phyloP scores from a whole-genome alignment of 2,888 invertebrate species.

The Meteorus colon region DNA sequence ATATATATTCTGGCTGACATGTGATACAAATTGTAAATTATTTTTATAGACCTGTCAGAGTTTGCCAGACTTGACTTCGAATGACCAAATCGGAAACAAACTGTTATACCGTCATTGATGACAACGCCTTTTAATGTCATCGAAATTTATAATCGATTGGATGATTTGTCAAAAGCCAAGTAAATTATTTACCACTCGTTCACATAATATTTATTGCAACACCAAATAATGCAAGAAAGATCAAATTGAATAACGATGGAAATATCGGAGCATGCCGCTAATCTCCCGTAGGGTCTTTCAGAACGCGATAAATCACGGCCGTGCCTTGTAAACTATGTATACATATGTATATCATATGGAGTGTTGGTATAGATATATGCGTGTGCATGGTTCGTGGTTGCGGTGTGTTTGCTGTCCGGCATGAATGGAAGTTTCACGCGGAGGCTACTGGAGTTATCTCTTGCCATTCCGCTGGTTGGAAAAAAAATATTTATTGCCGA shows the following conservation, averaged over 20 bases:
- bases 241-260: slow-evolving; percentile 47
- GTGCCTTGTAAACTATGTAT: slow-evolving; percentile 58
- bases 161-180: slow-evolving; percentile 31
- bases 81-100: slow-evolving; percentile 8
- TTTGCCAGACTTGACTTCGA: not conserved
- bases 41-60: slow-evolving; percentile 1
- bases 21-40: slow-evolving; percentile 1
- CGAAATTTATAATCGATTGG: not conserved
- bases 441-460: slow-evolving; percentile 38
- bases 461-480: slow-evolving; percentile 44
- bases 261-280: slow-evolving; percentile 47
- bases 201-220: not conserved
- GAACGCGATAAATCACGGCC: slow-evolving; percentile 68
- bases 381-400: slow-evolving; percentile 31
- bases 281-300: slow-evolving; percentile 56
- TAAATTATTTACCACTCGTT: slow-evolving; percentile 7
- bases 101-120: not conserved
- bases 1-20: not conserved
- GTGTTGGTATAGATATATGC: slow-evolving; percentile 22
- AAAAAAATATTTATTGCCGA: slow-evolving; percentile 50
- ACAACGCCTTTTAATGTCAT: not conserved
- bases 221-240: slow-evolving; percentile 28
- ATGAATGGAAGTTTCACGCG: slow-evolving; percentile 49
- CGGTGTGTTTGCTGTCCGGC: slow-evolving; percentile 35
- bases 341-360: slow-evolving; percentile 44